A percentile compares a stretch with the other conserved stretches of the same genome.
Evolutionary conservation across 2,888 invertebrate species (phyloP).

Genomic region (Omphaloscelis lunosa): DNA sequence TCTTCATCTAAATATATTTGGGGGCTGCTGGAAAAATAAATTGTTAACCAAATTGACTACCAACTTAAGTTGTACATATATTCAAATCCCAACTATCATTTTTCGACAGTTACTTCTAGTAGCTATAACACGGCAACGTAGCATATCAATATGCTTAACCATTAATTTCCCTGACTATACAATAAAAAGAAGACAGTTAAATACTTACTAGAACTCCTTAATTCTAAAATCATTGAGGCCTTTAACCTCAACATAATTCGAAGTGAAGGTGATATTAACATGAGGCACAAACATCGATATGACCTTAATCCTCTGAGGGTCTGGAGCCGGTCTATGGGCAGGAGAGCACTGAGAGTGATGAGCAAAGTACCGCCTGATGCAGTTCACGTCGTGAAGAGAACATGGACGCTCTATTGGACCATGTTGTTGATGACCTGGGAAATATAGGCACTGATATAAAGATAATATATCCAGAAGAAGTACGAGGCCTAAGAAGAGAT

Average conservation of each 20-base stretch:
- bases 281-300: conserved; percentile 38
- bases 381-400: conserved; percentile 60
- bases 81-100: neutral
- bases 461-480: neutral
- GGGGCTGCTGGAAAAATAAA: neutral
- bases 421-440: conserved; percentile 20
- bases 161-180: too few relatives aligned
- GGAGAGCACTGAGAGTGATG: conserved; percentile 58
- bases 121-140: too few relatives aligned
- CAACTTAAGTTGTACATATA: neutral
- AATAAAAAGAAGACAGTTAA: neutral
- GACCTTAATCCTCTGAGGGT: conserved; percentile 41
- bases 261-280: conserved; percentile 65
- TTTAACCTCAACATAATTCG: conserved; percentile 45
- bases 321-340: conserved; percentile 47
- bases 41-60: neutral
- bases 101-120: neutral
- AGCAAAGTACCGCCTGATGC: conserved; percentile 64
- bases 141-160: neutral
- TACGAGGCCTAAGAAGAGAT: neutral
- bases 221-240: conserved; percentile 70
- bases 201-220: conserved; percentile 72
- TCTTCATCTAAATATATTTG: neutral
- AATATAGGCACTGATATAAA: neutral
- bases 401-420: conserved; percentile 61